Conservation (phyloP, 1,140 invertebrate species). For the Platyura marginata region DNA sequence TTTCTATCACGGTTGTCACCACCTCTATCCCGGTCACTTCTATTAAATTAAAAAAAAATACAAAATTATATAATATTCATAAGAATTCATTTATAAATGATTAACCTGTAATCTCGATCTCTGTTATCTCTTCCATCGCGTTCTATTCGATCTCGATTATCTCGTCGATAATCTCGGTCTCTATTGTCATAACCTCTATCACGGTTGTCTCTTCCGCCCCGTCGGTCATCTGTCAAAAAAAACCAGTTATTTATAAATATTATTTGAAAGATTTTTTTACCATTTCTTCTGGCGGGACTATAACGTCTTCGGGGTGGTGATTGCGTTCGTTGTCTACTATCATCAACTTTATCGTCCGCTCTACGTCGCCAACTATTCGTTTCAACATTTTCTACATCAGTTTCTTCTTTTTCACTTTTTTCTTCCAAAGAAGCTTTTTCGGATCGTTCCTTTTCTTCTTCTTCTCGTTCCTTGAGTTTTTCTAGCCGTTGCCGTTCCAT, state of each 20-base stretch:
- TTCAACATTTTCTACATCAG: conserved; percentile 9
- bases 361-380: conserved; percentile 6
- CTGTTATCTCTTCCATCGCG: neutral
- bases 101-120: too few species aligned
- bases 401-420: conserved; percentile 4
- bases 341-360: conserved; percentile 1
- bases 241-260: neutral
- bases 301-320: neutral
- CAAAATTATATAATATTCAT: too few species aligned
- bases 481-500: conserved; percentile 29
- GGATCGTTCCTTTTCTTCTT: conserved; percentile 11
- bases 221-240: neutral
- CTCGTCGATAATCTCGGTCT: conserved; percentile 4
- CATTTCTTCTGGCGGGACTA: neutral
- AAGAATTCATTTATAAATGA: too few species aligned
- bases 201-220: neutral
- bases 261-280: neutral
- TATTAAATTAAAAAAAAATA: too few species aligned
- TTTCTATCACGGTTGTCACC: neutral
- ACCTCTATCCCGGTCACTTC: neutral
- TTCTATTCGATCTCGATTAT: neutral
- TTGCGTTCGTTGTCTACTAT: neutral
- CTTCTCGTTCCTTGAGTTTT: conserved; percentile 9
- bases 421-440: conserved; percentile 14
- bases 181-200: neutral